A percentile compares a stretch with the other conserved stretches of the same genome.
These are phyloP conservation scores for Chromoteleia sp. DNA, from an alignment of 2,888 invertebrate genomes.

Conservation along the genomic window DNA sequence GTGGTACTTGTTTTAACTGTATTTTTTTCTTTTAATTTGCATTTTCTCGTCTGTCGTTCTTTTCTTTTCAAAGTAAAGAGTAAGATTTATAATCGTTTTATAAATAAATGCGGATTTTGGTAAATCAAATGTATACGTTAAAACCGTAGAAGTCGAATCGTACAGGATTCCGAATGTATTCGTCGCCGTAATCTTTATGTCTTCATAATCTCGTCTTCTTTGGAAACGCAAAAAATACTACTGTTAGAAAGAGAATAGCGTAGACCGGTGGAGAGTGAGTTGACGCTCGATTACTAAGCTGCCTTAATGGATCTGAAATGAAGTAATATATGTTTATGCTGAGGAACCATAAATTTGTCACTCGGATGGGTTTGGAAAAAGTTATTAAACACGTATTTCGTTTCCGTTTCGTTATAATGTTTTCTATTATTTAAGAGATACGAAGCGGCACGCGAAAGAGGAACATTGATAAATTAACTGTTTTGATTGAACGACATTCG, in stretches of 20 bases:
- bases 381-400: background rate
- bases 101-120: too few species aligned
- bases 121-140: background rate
- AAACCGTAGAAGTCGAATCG: background rate
- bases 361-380: background rate
- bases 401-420: slow-evolving; percentile 8
- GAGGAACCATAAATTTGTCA: slow-evolving; percentile 30
- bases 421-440: slow-evolving; percentile 32
- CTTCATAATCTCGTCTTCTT: slow-evolving; percentile 39
- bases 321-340: slow-evolving; percentile 18
- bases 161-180: slow-evolving; percentile 26
- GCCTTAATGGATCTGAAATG: slow-evolving; percentile 39
- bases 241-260: slow-evolving; percentile 18
- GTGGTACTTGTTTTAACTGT: background rate
- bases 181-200: slow-evolving; percentile 31
- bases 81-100: too few species aligned
- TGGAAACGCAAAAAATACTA: slow-evolving; percentile 4
- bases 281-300: slow-evolving; percentile 19
- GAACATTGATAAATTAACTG: slow-evolving; percentile 29
- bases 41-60: background rate
- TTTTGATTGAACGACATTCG: slow-evolving; percentile 38
- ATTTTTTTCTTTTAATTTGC: background rate
- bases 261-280: slow-evolving; percentile 4
- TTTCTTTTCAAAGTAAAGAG: background rate
- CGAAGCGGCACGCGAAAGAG: slow-evolving; percentile 15